A percentile compares a stretch with the other conserved stretches of the same genome.
phyloP scores from a whole-genome alignment of 1,140 invertebrate species.

The Galleria mellonella region DNA sequence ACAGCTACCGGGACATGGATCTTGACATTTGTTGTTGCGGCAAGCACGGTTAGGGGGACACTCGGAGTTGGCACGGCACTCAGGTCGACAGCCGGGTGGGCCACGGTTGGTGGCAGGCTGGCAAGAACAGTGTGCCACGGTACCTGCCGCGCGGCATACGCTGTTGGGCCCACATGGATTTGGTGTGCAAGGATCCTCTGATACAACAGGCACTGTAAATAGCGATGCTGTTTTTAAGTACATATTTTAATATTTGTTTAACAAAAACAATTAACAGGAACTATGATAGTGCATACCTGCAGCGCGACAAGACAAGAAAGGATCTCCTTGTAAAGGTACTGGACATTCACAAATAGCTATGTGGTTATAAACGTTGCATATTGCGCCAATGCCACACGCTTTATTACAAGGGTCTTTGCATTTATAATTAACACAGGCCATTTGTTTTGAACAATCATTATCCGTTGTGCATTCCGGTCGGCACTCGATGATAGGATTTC shows the following conservation, averaged over 20 bases:
- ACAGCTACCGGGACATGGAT: conserved; percentile 85
- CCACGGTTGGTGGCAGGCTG: conserved; percentile 77
- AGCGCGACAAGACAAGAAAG: conserved; percentile 75
- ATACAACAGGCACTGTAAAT: conserved; percentile 59
- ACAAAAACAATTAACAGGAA: no score
- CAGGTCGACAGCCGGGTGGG: conserved; percentile 81
- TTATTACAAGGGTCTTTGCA: conserved; percentile 87
- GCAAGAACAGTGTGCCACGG: conserved; percentile 81
- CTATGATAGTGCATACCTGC: no score
- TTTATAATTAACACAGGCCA: conserved; percentile 89
- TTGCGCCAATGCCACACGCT: conserved; percentile 79
- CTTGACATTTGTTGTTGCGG: conserved; percentile 80
- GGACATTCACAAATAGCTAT: conserved; percentile 80
- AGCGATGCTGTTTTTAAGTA: not conserved
- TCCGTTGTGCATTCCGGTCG: conserved; percentile 81
- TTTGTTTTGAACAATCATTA: conserved; percentile 84
- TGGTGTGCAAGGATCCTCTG: conserved; percentile 80
- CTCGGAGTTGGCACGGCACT: conserved; percentile 81
- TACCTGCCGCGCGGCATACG: conserved; percentile 77
- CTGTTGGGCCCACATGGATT: conserved; percentile 85
- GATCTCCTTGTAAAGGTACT: conserved; percentile 78
- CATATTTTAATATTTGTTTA: not conserved
- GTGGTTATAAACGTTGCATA: conserved; percentile 79
- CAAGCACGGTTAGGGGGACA: conserved; percentile 81
- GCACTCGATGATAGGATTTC: conserved; percentile 79